These are phyloP conservation scores for Hypotaenidia okinawae DNA, from an alignment of 2,797 vertebrate species.

Conservation along the genomic window DNA sequence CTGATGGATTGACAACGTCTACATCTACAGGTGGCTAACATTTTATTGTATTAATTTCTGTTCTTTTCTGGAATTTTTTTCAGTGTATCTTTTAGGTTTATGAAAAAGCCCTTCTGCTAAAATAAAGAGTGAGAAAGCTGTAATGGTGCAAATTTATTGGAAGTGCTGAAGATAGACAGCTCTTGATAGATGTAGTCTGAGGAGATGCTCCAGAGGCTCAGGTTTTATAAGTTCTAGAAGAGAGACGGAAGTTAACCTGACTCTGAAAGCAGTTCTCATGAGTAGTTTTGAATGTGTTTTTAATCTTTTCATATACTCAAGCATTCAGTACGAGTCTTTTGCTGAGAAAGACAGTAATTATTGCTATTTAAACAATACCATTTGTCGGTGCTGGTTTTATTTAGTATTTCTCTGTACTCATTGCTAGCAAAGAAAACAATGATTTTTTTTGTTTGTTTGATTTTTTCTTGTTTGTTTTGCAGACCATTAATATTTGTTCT, in stretches of 20 bases:
- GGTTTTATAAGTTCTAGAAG: neutral
- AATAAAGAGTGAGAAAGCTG: neutral
- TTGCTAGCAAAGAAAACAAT: neutral
- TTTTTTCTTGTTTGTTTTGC: neutral
- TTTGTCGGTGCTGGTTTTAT: neutral
- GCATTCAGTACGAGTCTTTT: neutral
- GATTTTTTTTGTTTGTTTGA: neutral
- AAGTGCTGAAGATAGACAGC: neutral
- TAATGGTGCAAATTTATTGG: neutral
- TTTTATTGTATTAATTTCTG: conserved; percentile 35
- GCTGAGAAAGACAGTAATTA: neutral
- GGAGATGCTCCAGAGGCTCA: neutral
- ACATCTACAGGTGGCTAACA: conserved; percentile 86
- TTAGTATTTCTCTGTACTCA: neutral
- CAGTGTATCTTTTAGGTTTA: neutral
- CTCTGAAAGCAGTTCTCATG: neutral
- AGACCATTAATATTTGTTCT: neutral
- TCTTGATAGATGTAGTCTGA: neutral
- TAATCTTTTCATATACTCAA: neutral
- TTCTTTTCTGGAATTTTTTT: neutral
- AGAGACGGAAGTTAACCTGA: neutral
- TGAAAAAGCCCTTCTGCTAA: neutral
- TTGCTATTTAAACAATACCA: neutral
- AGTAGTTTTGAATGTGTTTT: neutral
- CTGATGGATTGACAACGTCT: conserved; percentile 82